Percentiles rank a stretch among this genome's conserved stretches.
These are phyloP conservation scores for Nyctereutes procyonoides DNA, from an alignment of 2,113 vertebrate genomes.

Conservation along the genomic window DNA sequence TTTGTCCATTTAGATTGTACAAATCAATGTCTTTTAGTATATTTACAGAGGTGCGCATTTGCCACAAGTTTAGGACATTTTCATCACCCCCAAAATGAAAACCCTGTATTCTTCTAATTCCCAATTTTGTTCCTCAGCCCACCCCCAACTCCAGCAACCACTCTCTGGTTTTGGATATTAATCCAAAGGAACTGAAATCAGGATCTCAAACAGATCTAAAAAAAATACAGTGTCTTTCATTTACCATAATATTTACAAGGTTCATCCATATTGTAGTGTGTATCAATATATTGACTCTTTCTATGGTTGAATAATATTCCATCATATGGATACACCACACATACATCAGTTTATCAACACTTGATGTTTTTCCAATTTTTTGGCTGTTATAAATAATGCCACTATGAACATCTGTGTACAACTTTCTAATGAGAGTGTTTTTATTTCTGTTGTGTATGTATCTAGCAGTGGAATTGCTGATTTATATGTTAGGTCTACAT, in stretches of 20 bases:
- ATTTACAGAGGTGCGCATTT: neutral
- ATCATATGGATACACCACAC: neutral
- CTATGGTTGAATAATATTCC: neutral
- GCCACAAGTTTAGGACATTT: neutral
- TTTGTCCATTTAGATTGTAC: neutral
- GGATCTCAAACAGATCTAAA: neutral
- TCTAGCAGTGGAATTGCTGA: neutral
- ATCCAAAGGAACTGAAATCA: neutral
- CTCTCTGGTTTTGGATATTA: neutral
- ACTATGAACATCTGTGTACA: neutral
- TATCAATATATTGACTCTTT: neutral
- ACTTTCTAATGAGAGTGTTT: neutral
- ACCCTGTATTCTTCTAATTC: neutral
- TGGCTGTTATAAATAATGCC: neutral
- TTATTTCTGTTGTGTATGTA: rapidly evolving
- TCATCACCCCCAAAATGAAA: neutral
- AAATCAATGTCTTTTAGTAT: neutral
- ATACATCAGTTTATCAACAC: neutral
- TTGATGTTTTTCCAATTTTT: neutral
- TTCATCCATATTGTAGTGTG: neutral
- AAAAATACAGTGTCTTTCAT: too few species aligned
- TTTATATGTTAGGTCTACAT: rapidly evolving
- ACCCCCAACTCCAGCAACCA: too few species aligned
- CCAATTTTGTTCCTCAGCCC: neutral
- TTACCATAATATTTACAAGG: neutral